Evolutionary conservation across 2,888 invertebrate genomes (phyloP), one percentile per base, ranked within the genome.

Genomic region (Toxonevra muliebris): DNA sequence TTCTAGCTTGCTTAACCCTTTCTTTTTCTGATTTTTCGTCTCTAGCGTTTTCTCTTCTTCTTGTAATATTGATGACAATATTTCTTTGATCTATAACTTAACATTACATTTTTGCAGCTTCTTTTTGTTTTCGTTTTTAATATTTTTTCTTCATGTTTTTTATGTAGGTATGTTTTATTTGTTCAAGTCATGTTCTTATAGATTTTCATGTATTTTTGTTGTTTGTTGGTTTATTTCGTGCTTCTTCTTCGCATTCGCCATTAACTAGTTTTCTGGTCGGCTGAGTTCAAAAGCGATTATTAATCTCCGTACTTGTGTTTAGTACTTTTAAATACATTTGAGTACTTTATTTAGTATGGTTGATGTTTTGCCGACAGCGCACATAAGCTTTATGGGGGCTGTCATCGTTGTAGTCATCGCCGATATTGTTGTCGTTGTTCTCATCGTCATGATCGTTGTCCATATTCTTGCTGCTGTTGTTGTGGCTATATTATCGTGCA

Each of bases 211-310:
- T 48, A 15, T 12, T 40, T 30, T 40, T 57, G n/a, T 20, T 57
- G n/a, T n/a, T 30, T 57, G 13, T 13, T 40, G 13, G 41, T 40
- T 57, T 12, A 30, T 57, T n/a, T 15, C 15, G 53, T 19, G 53
- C 15, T 53, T 19, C 11, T 11, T 65, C 71, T 63, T 70, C 68
- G 57, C 69, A 70, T 73, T 74, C 72, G 72, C 74, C 73, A 78
- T 79, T 77, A 81, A 81, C 78, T 77, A 78, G 79, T 82, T 80
- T 80, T 79, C 79, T 80, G 79, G 80, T 80, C 81, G 81, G 81
- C 76, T 76, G 79, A 82, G 76, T 81, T 82, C 82, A 82, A 82
- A 82, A 78, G 76, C 80, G 75, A 78, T 82, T 82, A 80, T 79
- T 81, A 82, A 81, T 80, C 80, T 79, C 74, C 77, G 79, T 79